Percentiles rank a stretch among this genome's conserved stretches.
These are phyloP conservation scores for Amitus sp. DNA, from an alignment of 2,888 invertebrate species.

Conservation along the genomic window DNA sequence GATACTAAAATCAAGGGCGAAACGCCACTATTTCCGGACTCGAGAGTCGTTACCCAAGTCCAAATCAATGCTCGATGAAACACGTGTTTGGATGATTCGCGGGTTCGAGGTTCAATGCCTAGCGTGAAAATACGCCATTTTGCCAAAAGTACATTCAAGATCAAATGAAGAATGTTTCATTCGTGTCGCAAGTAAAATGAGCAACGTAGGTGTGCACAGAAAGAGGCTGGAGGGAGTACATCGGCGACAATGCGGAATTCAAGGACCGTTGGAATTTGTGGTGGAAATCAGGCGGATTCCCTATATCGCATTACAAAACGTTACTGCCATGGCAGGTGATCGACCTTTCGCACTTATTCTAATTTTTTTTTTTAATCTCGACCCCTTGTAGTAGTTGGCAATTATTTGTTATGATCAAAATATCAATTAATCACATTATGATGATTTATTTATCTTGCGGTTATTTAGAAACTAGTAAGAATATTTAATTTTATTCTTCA, in stretches of 20 bases:
- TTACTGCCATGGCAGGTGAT: slow-evolving; percentile 79
- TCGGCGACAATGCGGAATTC: slow-evolving; percentile 68
- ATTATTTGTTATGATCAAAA: too few relatives aligned
- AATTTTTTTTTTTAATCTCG: too few relatives aligned
- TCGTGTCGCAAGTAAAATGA: background rate
- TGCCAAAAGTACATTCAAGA: background rate
- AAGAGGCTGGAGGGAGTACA: slow-evolving; percentile 83
- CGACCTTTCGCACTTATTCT: too few relatives aligned
- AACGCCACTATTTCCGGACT: slow-evolving; percentile 18
- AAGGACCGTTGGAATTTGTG: slow-evolving; percentile 84
- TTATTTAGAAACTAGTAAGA: too few relatives aligned
- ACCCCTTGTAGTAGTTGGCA: too few relatives aligned
- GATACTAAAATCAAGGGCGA: slow-evolving; percentile 55
- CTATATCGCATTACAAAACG: slow-evolving; percentile 73
- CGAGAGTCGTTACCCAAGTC: slow-evolving; percentile 9
- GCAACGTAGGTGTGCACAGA: slow-evolving; percentile 76
- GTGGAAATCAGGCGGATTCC: slow-evolving; percentile 85
- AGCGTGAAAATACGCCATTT: slow-evolving; percentile 2
- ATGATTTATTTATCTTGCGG: too few relatives aligned
- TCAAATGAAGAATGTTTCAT: too few relatives aligned
- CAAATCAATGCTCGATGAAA: slow-evolving; percentile 16
- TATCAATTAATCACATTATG: too few relatives aligned
- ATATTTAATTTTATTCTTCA: too few relatives aligned
- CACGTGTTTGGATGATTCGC: slow-evolving; percentile 7
- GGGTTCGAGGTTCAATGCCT: slow-evolving; percentile 20